These are phyloP conservation scores for Gephyroberyx darwinii DNA, from an alignment of 2,797 vertebrate genomes.

Conservation along the genomic window DNA sequence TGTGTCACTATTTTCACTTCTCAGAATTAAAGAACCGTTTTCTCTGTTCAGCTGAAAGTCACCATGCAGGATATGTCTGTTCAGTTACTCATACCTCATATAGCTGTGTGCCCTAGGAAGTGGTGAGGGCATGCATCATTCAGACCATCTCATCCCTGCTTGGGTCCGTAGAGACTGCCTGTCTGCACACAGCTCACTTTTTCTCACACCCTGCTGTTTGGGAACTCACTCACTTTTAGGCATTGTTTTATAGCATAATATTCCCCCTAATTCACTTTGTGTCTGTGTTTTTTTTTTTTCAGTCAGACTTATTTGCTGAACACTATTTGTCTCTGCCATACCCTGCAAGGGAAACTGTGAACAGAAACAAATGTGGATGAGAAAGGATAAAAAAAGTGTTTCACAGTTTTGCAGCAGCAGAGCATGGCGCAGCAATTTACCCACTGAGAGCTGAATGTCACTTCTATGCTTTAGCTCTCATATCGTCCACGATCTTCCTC, in stretches of 20 bases:
- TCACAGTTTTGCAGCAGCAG: conserved; percentile 10
- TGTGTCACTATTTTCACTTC: conserved; percentile 18
- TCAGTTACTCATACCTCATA: conserved; percentile 51
- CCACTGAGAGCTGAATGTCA: too few relatives aligned
- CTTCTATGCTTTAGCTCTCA: too few relatives aligned
- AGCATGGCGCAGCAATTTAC: conserved; percentile 17
- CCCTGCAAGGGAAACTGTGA: conserved; percentile 29
- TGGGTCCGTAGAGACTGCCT: conserved; percentile 41
- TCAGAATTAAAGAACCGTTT: conserved; percentile 16
- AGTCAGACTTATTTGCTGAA: conserved; percentile 37
- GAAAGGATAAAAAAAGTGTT: neutral
- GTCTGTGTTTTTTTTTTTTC: neutral
- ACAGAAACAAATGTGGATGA: conserved; percentile 34
- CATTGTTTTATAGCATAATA: conserved; percentile 55
- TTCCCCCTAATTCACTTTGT: conserved; percentile 47
- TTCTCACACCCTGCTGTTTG: conserved; percentile 37
- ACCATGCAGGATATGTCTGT: conserved; percentile 29
- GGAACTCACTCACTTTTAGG: conserved; percentile 51
- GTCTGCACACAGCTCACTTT: conserved; percentile 35
- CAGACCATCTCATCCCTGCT: conserved; percentile 45
- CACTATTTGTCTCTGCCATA: conserved; percentile 29
- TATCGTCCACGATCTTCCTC: too few relatives aligned
- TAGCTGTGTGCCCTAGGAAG: conserved; percentile 26
- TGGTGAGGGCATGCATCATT: conserved; percentile 57
- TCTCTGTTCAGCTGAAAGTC: conserved; percentile 3